Conservation (phyloP, 2,113 vertebrate genomes). For the human (Homo sapiens) region DNA sequence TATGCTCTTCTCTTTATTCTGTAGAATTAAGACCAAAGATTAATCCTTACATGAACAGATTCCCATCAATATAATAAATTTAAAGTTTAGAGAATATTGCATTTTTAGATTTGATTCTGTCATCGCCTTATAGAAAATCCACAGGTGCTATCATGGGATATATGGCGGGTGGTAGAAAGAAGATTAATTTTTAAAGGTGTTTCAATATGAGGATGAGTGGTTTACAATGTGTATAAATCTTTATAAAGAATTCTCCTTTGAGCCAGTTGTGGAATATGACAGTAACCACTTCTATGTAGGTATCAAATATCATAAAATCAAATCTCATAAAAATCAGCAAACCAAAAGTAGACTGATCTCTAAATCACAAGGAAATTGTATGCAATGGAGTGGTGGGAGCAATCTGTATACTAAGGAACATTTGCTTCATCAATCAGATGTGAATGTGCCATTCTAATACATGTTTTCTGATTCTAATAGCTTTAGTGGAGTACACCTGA, state of each 20-base stretch:
- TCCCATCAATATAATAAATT: background rate
- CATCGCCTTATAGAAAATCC: background rate
- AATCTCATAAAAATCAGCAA: background rate
- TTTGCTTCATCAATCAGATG: background rate
- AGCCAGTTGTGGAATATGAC: background rate
- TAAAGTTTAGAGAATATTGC: background rate
- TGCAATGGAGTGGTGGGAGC: background rate
- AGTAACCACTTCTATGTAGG: background rate
- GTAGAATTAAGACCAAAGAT: background rate
- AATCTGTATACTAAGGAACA: background rate
- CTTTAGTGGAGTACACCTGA: background rate
- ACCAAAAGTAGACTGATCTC: background rate
- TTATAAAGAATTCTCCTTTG: background rate
- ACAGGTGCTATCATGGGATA: background rate
- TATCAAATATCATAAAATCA: background rate
- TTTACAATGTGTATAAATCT: background rate
- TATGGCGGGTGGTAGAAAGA: background rate
- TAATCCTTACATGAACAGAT: background rate
- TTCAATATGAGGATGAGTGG: background rate
- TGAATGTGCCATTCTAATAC: background rate
- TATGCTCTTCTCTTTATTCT: background rate
- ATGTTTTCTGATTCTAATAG: background rate
- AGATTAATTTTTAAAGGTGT: background rate
- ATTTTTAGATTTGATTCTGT: background rate
- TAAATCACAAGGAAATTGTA: background rate